Evolutionary conservation across 2,797 vertebrate genomes (phyloP), one percentile per base, ranked within the genome.

Genomic region (Pempheris klunzingeri): DNA sequence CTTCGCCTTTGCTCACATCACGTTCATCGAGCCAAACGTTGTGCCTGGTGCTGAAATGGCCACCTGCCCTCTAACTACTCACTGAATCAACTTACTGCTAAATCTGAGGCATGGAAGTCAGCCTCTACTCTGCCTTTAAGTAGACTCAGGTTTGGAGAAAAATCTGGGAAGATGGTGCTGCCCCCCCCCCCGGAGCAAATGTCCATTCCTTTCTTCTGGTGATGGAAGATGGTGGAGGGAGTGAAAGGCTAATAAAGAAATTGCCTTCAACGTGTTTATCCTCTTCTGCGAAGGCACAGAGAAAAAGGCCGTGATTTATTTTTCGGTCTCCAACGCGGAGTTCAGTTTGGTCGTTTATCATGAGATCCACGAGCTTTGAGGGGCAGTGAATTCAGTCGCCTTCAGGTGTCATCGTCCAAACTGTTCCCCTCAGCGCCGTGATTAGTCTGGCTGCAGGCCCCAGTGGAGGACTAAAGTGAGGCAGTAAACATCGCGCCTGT

Each of bases 401-500:
- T 44, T n/a, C n/a, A n/a, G 52, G 38, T 71, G 46, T 64, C 32
- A 14, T 73, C 60, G 26, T 64, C 49, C 28, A 44, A 65, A 59
- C 26, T 55, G n/a, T 26, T 50, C 9, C 14, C 13, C 32, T 1
- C 6, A 39, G 28, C 71, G 62, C 38, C 34, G 41, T 20, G 39
- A 44, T 6, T 34, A 30, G n/a, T 39, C 49, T 39, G 62, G 43
- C 68, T 53, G 53, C 63, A 9, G 47, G 55, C 43, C 63, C 17
- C 3, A 17, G 53, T 20, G 52, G 26, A 73, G 41, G 39, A n/a
- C 34, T 26, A 17, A 65, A 77, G 58, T 44, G 34, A 44, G 50
- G 32, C 70, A 17, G 7, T 26, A 43, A 78, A 64, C 41, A 28
- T 59, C 34, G 46, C 73, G 71, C 65, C 38, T 18, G 38, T 55